These are phyloP conservation scores for Netelia melanura DNA, from an alignment of 2,888 invertebrate genomes.

Conservation along the genomic window DNA sequence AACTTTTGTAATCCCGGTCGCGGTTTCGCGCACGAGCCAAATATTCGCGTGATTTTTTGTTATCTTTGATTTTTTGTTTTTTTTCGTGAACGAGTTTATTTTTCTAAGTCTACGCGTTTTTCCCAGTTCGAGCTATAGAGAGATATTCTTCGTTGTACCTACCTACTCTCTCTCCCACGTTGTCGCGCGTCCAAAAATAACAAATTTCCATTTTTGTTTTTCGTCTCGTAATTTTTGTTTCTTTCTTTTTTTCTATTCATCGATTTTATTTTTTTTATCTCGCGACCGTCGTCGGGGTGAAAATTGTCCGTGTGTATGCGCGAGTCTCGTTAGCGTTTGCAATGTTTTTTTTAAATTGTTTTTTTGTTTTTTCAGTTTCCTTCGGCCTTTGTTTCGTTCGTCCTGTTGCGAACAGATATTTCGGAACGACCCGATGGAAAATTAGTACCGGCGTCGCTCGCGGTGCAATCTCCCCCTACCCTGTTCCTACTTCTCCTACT, in stretches of 20 bases:
- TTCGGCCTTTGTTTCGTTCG: slow-evolving; percentile 6
- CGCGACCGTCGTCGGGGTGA: neutral
- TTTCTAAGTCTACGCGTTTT: neutral
- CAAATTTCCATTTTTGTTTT: neutral
- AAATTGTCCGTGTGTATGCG: neutral
- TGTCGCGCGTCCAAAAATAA: slow-evolving; percentile 38
- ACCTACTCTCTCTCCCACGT: slow-evolving; percentile 58
- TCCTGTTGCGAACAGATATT: neutral
- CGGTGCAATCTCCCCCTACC: no score
- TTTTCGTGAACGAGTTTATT: no score
- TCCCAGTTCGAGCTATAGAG: neutral
- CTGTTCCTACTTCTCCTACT: no score
- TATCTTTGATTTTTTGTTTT: neutral
- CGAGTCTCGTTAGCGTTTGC: slow-evolving; percentile 21
- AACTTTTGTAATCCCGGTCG: neutral
- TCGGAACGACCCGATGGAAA: slow-evolving; percentile 2
- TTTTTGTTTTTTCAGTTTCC: slow-evolving; percentile 3
- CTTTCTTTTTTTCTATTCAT: neutral
- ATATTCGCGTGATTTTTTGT: neutral
- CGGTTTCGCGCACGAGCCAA: neutral
- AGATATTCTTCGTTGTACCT: neutral
- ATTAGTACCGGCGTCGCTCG: slow-evolving; percentile 8
- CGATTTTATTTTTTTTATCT: neutral
- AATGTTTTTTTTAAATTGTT: neutral
- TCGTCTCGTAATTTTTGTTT: neutral